Evolutionary conservation across 2,888 invertebrate species (phyloP).

Genomic region (Agrochola lota): DNA sequence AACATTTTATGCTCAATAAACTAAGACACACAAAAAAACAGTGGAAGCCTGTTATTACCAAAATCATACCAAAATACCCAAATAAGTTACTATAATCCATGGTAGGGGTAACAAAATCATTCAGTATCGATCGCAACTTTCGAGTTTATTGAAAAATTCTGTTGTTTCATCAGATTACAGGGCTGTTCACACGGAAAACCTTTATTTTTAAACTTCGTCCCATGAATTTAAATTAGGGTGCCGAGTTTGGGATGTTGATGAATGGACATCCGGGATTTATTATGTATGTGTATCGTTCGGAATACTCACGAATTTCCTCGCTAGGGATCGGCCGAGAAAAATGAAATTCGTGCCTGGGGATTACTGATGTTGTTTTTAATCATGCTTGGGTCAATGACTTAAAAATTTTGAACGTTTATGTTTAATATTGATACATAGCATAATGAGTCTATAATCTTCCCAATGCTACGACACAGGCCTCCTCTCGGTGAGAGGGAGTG

Average conservation of each 20-base stretch:
- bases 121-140: constrained; percentile 32
- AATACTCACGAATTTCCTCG: constrained; percentile 7
- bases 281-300: constrained; percentile 30
- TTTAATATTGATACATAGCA: neutral
- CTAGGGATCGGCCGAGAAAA: neutral
- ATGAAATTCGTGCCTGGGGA: neutral
- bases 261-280: constrained; percentile 44
- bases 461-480: too few relatives aligned
- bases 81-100: neutral
- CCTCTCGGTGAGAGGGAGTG: too few relatives aligned
- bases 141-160: constrained; percentile 54
- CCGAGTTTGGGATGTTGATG: constrained; percentile 40
- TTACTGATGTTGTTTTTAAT: neutral
- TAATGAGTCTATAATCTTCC: too few relatives aligned
- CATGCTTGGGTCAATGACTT: neutral
- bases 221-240: constrained; percentile 61
- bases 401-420: neutral
- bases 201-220: constrained; percentile 61
- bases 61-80: too few relatives aligned
- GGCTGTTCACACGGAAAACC: constrained; percentile 41
- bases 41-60: too few relatives aligned
- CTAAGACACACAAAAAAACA: too few relatives aligned
- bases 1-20: too few relatives aligned
- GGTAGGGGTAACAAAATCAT: constrained; percentile 21
- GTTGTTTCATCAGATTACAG: constrained; percentile 50